Evolutionary conservation across 2,113 vertebrate genomes (phyloP).

Genomic region (Chloebia gouldiae): DNA sequence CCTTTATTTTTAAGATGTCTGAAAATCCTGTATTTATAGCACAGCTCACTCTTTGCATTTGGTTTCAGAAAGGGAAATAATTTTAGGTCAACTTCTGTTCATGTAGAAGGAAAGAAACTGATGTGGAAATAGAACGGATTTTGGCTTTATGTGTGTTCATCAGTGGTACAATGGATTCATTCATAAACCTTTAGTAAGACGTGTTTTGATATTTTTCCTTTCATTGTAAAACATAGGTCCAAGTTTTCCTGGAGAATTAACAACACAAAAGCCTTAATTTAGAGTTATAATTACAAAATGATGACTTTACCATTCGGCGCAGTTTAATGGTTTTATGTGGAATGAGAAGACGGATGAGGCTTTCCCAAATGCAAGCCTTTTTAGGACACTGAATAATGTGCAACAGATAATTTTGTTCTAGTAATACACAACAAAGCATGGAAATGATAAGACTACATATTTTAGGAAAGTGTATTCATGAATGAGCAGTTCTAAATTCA

Average conservation of each 20-base stretch:
- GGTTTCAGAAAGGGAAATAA: not conserved
- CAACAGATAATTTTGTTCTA: not conserved
- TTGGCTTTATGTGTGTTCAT: not conserved
- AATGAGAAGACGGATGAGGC: not conserved
- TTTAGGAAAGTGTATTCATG: not conserved
- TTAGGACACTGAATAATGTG: not conserved
- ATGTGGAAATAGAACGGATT: not conserved
- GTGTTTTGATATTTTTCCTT: conserved; percentile 22
- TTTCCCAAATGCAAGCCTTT: not conserved
- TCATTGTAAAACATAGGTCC: not conserved
- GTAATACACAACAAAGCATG: not conserved
- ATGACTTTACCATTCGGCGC: not conserved
- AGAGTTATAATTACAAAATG: conserved; percentile 33
- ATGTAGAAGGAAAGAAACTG: not conserved
- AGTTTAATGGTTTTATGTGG: conserved; percentile 37
- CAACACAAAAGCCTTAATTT: conserved; percentile 22
- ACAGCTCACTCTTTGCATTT: not conserved
- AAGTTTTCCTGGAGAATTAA: conserved; percentile 10
- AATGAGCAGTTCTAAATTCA: not conserved
- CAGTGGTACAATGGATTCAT: not conserved
- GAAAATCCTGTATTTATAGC: not conserved
- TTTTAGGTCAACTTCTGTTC: conserved; percentile 12
- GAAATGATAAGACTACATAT: not conserved
- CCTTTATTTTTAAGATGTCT: not conserved
- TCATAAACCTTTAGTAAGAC: not conserved